phyloP scores from a whole-genome alignment of 2,888 invertebrate species.

The Cosmia trapezina region DNA sequence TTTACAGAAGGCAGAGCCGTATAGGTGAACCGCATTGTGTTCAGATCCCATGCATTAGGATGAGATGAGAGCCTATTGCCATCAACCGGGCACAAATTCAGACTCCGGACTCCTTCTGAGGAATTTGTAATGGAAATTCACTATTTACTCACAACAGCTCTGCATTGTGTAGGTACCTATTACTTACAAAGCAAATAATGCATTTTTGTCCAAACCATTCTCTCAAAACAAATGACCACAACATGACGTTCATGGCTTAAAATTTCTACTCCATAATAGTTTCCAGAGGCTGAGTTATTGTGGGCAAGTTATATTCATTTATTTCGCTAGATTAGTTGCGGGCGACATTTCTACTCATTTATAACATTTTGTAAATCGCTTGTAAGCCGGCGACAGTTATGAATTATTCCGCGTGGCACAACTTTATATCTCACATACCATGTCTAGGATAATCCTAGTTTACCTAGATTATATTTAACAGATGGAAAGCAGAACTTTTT shows the following conservation, averaged over 20 bases:
- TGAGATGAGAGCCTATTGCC: not conserved
- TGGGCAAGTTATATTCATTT: conserved; percentile 67
- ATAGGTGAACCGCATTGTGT: not conserved
- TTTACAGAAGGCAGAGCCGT: not conserved
- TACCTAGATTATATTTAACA: conserved; percentile 27
- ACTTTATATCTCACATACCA: conserved; percentile 40
- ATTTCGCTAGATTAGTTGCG: conserved; percentile 72
- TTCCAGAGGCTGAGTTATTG: conserved; percentile 42
- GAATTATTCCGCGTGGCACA: conserved; percentile 66
- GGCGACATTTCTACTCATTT: conserved; percentile 71
- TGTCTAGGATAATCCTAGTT: conserved; percentile 35
- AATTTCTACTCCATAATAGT: conserved; percentile 45
- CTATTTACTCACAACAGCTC: not conserved
- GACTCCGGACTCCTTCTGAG: not conserved
- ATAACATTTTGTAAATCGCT: conserved; percentile 78
- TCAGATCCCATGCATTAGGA: not conserved
- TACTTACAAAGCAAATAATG: not conserved
- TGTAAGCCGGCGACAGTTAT: conserved; percentile 75
- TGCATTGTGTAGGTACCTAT: no score
- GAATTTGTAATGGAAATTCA: not conserved
- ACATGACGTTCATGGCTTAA: conserved; percentile 17
- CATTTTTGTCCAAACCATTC: not conserved
- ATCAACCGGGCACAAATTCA: not conserved
- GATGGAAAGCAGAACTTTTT: conserved; percentile 14
- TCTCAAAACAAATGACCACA: not conserved